A percentile compares a stretch with the other conserved stretches of the same genome.
Evolutionary conservation across 2,797 vertebrate species (phyloP).

Genomic region (Acanthopagrus latus): DNA sequence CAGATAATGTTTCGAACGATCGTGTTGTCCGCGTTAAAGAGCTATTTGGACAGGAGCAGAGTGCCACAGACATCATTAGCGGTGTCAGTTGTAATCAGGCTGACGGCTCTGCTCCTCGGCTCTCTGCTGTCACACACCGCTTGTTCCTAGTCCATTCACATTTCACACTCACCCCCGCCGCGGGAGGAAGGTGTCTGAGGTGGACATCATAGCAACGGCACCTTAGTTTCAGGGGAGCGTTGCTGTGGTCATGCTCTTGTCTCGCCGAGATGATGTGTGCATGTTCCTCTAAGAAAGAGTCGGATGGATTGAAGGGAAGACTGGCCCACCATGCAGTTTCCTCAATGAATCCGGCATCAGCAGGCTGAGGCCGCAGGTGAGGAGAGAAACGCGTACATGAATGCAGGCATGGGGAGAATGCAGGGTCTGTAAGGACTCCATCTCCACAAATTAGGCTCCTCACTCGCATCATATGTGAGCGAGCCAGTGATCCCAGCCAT

Average conservation of each 20-base stretch:
- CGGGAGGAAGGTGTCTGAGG: constrained; percentile 9
- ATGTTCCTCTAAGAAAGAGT: background rate
- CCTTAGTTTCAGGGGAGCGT: background rate
- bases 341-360: constrained; percentile 1
- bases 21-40: constrained; percentile 16
- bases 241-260: constrained; percentile 8
- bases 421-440: constrained; percentile 31
- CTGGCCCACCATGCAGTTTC: constrained; percentile 22
- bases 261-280: constrained; percentile 6
- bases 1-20: constrained; percentile 4
- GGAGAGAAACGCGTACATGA: constrained; percentile 15
- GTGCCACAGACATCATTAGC: constrained; percentile 29
- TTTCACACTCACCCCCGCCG: constrained; percentile 47
- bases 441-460: constrained; percentile 41
- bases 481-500: constrained; percentile 63
- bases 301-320: constrained; percentile 15
- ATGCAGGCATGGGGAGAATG: constrained; percentile 12
- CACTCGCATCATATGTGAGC: constrained; percentile 56
- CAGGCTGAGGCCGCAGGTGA: constrained; percentile 19
- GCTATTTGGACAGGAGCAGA: constrained; percentile 16
- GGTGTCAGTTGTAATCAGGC: constrained; percentile 51
- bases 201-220: constrained; percentile 19
- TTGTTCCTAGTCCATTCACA: constrained; percentile 53
- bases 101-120: constrained; percentile 46
- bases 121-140: constrained; percentile 29